Evolutionary conservation across 2,888 invertebrate species (phyloP).

Genomic region (Ptilodon capucinus): DNA sequence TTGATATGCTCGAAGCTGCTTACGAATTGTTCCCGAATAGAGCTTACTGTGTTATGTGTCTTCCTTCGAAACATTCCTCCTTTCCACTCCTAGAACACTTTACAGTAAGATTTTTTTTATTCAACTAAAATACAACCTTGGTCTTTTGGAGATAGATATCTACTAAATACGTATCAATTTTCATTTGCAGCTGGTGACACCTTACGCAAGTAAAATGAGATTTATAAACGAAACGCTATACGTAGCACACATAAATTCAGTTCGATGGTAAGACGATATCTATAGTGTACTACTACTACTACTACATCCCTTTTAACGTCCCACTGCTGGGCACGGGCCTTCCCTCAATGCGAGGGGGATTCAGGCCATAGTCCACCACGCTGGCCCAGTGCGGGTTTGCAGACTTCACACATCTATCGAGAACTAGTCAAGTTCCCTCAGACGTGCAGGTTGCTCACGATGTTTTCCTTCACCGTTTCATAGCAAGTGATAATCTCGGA

Average conservation of each 20-base stretch:
- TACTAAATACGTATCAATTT: too few relatives aligned
- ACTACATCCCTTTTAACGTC: too few relatives aligned
- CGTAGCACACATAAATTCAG: conserved; percentile 70
- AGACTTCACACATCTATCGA: too few relatives aligned
- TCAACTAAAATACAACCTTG: conserved; percentile 6
- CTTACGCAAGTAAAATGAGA: conserved; percentile 43
- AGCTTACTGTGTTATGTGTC: conserved; percentile 84
- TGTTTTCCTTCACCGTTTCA: too few relatives aligned
- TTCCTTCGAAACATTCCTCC: conserved; percentile 77
- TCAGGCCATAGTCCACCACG: too few relatives aligned
- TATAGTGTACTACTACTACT: too few relatives aligned
- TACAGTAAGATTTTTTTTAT: conserved; percentile 58
- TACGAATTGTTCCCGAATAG: conserved; percentile 84
- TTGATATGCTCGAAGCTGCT: conserved; percentile 83
- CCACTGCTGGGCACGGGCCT: too few relatives aligned
- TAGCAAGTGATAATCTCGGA: too few relatives aligned
- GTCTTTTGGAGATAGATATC: conserved; percentile 2
- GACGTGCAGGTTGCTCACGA: too few relatives aligned
- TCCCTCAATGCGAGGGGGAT: too few relatives aligned
- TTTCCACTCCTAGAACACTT: conserved; percentile 83
- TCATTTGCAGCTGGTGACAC: conserved; percentile 65
- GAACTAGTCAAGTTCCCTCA: too few relatives aligned
- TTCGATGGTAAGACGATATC: conserved; percentile 60
- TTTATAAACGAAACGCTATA: conserved; percentile 63
- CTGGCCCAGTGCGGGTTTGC: too few relatives aligned